A percentile compares a stretch with the other conserved stretches of the same genome.
These are phyloP conservation scores for Pterostichus niger DNA, from an alignment of 2,888 invertebrate genomes.

Conservation along the genomic window DNA sequence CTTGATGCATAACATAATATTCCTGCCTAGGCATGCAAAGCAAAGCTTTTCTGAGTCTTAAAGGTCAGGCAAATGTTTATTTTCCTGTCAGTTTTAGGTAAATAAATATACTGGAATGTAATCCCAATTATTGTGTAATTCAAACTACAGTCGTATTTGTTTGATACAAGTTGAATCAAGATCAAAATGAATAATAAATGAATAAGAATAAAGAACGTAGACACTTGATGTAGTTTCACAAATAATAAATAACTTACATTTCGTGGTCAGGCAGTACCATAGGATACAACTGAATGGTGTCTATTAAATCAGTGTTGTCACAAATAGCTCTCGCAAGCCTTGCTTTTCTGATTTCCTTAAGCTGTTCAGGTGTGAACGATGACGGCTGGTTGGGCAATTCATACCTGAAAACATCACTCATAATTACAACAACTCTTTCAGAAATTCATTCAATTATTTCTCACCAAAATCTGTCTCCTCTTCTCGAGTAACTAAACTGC, in stretches of 20 bases:
- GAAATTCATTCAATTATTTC: not conserved
- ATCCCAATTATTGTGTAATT: too few species aligned
- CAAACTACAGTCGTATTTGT: too few species aligned
- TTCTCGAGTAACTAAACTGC: conserved; percentile 92
- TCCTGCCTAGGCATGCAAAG: too few species aligned
- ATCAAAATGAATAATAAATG: too few species aligned
- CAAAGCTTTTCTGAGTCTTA: too few species aligned
- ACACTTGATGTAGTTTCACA: too few species aligned
- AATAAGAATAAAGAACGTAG: too few species aligned
- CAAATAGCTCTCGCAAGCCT: conserved; percentile 91
- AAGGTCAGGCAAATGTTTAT: too few species aligned
- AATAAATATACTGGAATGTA: too few species aligned
- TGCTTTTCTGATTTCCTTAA: conserved; percentile 89
- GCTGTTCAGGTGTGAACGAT: conserved; percentile 92
- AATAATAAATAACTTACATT: conserved; percentile 83
- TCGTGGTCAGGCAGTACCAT: conserved; percentile 96
- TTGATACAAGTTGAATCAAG: too few species aligned
- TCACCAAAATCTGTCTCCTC: conserved; percentile 95
- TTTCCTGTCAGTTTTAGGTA: too few species aligned
- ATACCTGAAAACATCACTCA: conserved; percentile 79
- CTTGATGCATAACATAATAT: too few species aligned
- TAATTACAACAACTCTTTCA: not conserved
- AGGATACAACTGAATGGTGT: conserved; percentile 93
- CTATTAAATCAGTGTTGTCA: conserved; percentile 95
- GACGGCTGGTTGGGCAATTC: conserved; percentile 95